Conservation (phyloP, 37 sponge, comb jelly and placozoan species). For the Chondrilla cf. caribensis region DNA sequence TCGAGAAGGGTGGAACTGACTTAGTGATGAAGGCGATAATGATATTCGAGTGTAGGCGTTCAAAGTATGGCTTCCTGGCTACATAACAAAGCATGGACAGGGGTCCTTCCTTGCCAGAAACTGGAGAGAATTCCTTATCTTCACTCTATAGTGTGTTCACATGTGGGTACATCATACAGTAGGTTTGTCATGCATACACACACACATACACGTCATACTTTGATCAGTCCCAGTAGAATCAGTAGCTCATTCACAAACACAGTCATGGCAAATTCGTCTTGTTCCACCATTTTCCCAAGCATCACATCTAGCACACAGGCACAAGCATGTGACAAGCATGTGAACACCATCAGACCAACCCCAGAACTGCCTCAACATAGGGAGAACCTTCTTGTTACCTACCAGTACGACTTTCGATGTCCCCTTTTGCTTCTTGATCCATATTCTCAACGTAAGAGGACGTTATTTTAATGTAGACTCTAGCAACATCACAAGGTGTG, state of each 20-base stretch:
- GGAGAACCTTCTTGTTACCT: no score
- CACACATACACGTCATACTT: conserved; percentile 43
- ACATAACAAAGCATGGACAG: conserved; percentile 50
- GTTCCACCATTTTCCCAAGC: neutral
- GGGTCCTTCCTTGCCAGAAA: conserved; percentile 67
- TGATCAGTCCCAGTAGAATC: conserved; percentile 67
- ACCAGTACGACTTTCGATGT: conserved; percentile 42
- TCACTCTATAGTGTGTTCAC: conserved; percentile 32
- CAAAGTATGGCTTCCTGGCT: conserved; percentile 39
- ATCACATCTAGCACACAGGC: neutral
- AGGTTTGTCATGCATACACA: neutral
- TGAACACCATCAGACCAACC: neutral
- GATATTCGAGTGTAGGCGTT: conserved; percentile 9
- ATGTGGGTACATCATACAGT: neutral
- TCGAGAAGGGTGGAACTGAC: conserved; percentile 31
- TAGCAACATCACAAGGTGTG: neutral
- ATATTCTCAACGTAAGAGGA: conserved; percentile 7
- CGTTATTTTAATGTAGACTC: conserved; percentile 34
- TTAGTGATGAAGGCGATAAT: conserved; percentile 66
- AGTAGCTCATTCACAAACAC: conserved; percentile 48
- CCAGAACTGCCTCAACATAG: no score
- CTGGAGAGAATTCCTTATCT: conserved; percentile 63
- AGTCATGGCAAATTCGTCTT: conserved; percentile 3
- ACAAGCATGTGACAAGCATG: neutral
- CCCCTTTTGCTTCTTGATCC: neutral